Evolutionary conservation across 2,113 vertebrate genomes (phyloP).

Genomic region (Thomomys bottae): DNA sequence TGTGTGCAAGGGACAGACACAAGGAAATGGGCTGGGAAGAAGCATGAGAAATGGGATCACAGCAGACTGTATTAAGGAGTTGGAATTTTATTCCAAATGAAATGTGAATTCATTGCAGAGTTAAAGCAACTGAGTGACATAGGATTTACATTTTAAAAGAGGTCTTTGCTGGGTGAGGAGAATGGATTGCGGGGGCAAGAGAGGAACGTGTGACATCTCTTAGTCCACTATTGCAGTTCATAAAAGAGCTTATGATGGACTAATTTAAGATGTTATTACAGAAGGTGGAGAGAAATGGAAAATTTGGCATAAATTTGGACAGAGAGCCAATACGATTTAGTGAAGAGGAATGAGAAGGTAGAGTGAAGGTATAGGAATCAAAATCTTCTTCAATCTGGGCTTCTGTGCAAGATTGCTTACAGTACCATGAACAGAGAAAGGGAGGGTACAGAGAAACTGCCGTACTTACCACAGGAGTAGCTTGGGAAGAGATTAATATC

Average conservation of each 20-base stretch:
- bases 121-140: neutral
- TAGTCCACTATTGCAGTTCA: neutral
- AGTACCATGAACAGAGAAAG: neutral
- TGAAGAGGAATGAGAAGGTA: constrained; percentile 18
- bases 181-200: neutral
- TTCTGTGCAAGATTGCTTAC: neutral
- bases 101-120: neutral
- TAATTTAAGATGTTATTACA: constrained; percentile 1
- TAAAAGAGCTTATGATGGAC: neutral
- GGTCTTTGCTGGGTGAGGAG: neutral
- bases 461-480: fast-evolving
- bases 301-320: neutral
- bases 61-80: neutral
- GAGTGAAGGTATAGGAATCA: neutral
- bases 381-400: neutral
- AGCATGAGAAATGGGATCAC: fast-evolving
- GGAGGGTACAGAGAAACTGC: neutral
- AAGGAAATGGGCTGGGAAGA: neutral
- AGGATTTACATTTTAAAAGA: constrained; percentile 33
- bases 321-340: neutral
- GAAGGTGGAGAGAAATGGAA: neutral
- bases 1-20: neutral
- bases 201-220: neutral
- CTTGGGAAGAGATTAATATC: neutral
- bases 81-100: constrained; percentile 29